Percentiles rank a stretch among this genome's conserved stretches.
Evolutionary conservation across 2,797 vertebrate genomes (phyloP).

Genomic region (Antennarius maculatus): DNA sequence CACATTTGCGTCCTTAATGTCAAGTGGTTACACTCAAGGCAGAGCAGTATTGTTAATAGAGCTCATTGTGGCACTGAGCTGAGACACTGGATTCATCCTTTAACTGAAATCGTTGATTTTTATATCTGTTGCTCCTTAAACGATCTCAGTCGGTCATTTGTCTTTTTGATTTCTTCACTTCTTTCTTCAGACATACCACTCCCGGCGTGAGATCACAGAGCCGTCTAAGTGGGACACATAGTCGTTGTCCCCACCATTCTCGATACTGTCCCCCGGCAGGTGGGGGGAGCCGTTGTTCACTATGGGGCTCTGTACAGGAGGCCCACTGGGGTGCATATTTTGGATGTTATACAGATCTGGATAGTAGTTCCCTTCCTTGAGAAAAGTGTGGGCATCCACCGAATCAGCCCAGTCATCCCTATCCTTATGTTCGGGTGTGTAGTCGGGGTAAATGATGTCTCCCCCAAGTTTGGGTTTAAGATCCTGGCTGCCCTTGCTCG

Average conservation of each 20-base stretch:
- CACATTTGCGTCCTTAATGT: conserved; percentile 67
- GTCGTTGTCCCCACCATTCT: conserved; percentile 94
- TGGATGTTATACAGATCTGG: conserved; percentile 81
- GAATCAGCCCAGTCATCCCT: conserved; percentile 89
- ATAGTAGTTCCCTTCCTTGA: conserved; percentile 81
- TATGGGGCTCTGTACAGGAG: conserved; percentile 72
- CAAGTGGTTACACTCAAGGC: conserved; percentile 76
- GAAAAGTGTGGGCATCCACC: conserved; percentile 81
- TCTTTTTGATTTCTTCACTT: conserved; percentile 8
- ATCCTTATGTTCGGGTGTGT: conserved; percentile 89
- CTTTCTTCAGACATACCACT: conserved; percentile 94
- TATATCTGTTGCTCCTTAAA: conserved; percentile 56
- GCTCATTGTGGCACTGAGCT: conserved; percentile 55
- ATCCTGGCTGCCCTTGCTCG: conserved; percentile 82
- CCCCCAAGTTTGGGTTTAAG: conserved; percentile 80
- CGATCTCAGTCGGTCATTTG: conserved; percentile 53
- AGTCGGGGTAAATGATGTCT: conserved; percentile 92
- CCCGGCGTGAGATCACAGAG: conserved; percentile 97
- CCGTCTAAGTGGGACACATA: conserved; percentile 97
- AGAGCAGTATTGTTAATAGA: conserved; percentile 58
- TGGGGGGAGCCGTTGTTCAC: conserved; percentile 89
- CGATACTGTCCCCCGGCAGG: conserved; percentile 88
- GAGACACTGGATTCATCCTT: conserved; percentile 38
- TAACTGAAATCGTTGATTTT: conserved; percentile 57
- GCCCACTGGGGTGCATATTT: conserved; percentile 80